Evolutionary conservation across 2,888 invertebrate genomes (phyloP).

Genomic region (Macrosoma leucophasiata): DNA sequence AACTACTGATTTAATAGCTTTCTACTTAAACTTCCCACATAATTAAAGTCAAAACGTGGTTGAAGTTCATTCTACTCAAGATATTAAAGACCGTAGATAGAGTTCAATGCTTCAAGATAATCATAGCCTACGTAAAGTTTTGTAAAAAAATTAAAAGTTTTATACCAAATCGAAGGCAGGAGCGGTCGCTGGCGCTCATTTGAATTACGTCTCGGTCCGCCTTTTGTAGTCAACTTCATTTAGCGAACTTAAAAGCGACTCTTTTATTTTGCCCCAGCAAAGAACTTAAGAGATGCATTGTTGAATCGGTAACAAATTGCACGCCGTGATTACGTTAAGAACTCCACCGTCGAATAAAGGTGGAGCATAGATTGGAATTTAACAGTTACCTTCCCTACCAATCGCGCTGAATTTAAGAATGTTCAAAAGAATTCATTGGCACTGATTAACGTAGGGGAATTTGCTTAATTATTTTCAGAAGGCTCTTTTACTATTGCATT

Average conservation of each 20-base stretch:
- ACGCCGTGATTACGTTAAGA: slow-evolving; percentile 64
- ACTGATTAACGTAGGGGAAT: slow-evolving; percentile 16
- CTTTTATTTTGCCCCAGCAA: slow-evolving; percentile 60
- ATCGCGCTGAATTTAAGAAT: slow-evolving; percentile 40
- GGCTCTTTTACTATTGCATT: too few relatives aligned
- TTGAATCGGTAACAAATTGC: slow-evolving; percentile 73
- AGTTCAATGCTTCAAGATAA: too few relatives aligned
- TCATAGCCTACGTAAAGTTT: slow-evolving; percentile 58
- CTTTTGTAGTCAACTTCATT: slow-evolving; percentile 75
- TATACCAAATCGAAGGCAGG: slow-evolving; percentile 61
- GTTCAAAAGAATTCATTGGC: slow-evolving; percentile 29
- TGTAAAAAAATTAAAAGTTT: slow-evolving; percentile 69
- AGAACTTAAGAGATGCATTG: slow-evolving; percentile 72
- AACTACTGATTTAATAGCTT: too few relatives aligned
- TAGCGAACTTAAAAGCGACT: slow-evolving; percentile 65
- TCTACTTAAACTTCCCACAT: too few relatives aligned
- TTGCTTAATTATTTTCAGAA: slow-evolving; percentile 27
- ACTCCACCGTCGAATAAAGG: slow-evolving; percentile 40
- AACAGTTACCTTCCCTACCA: slow-evolving; percentile 38
- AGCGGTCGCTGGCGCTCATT: slow-evolving; percentile 59
- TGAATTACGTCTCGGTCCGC: slow-evolving; percentile 64
- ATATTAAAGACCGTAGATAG: too few relatives aligned
- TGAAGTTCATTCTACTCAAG: too few relatives aligned
- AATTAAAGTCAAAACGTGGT: too few relatives aligned
- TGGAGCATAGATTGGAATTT: slow-evolving; percentile 54